Evolutionary conservation across 2,113 vertebrate species (phyloP).

Genomic region (Clinocottus analis): DNA sequence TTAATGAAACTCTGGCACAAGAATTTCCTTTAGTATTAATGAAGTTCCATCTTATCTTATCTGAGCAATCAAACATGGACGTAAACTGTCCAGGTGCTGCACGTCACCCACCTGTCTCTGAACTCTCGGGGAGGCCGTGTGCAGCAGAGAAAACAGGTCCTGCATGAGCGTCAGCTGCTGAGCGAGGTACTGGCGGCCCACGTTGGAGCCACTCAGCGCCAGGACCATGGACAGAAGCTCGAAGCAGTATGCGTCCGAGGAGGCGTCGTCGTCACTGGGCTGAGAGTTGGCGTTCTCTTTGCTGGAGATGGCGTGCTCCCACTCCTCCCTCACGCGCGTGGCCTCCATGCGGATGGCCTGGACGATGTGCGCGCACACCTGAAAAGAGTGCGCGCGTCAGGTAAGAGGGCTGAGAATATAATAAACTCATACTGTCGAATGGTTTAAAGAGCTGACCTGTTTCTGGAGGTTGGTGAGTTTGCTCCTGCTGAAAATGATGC

Average conservation of each 20-base stretch:
- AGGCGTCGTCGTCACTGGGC: slow-evolving; percentile 94
- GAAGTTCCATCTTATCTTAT: too few species aligned
- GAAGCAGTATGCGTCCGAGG: slow-evolving; percentile 97
- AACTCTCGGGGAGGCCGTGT: slow-evolving; percentile 96
- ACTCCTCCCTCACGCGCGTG: slow-evolving; percentile 96
- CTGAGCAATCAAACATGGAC: background rate
- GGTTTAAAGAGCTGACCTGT: slow-evolving; percentile 84
- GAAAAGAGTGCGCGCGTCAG: background rate
- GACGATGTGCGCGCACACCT: slow-evolving; percentile 99
- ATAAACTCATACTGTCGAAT: background rate
- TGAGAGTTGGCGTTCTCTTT: slow-evolving; percentile 99
- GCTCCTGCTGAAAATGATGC: slow-evolving; percentile 99
- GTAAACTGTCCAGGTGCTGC: background rate
- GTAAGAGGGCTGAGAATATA: background rate
- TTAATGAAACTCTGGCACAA: background rate
- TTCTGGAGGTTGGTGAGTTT: slow-evolving; percentile 99
- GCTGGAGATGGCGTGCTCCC: slow-evolving; percentile 99
- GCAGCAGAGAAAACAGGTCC: slow-evolving; percentile 96
- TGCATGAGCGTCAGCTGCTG: slow-evolving; percentile 98
- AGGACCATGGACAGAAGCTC: slow-evolving; percentile 98
- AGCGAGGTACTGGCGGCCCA: slow-evolving; percentile 96
- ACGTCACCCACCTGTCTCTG: slow-evolving; percentile 92
- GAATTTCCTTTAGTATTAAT: too few species aligned
- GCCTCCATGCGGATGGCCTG: slow-evolving; percentile 99
- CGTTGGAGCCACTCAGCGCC: slow-evolving; percentile 96